Percentiles rank a stretch among this genome's conserved stretches.
phyloP scores from a whole-genome alignment of 1,140 invertebrate genomes.

The Drosophila quadrilineata region DNA sequence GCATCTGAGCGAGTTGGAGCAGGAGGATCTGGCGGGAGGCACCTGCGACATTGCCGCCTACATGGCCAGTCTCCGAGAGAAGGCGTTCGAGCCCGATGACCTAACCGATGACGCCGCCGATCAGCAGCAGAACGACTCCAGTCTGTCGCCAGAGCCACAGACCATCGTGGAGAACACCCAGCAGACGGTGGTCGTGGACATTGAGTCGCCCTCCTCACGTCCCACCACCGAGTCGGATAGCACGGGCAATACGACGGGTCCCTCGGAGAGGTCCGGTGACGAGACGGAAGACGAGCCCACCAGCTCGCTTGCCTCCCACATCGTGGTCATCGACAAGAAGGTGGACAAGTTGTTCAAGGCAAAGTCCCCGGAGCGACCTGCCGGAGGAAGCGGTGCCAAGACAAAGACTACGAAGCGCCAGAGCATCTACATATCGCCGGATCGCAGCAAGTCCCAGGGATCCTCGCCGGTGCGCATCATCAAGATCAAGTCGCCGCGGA shows the following conservation, averaged over 20 bases:
- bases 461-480: constrained; percentile 79
- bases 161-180: constrained; percentile 78
- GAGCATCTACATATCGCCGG: constrained; percentile 77
- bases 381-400: constrained; percentile 26
- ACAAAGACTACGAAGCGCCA: constrained; percentile 54
- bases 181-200: constrained; percentile 69
- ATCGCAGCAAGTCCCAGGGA: constrained; percentile 79
- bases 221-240: constrained; percentile 71
- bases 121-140: constrained; percentile 78
- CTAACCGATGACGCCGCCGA: constrained; percentile 46
- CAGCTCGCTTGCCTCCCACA: constrained; percentile 47
- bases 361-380: constrained; percentile 59
- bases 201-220: constrained; percentile 68
- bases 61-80: constrained; percentile 78
- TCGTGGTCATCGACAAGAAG: constrained; percentile 78
- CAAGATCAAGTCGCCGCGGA: constrained; percentile 77
- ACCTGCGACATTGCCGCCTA: constrained; percentile 80
- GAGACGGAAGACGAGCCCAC: constrained; percentile 68
- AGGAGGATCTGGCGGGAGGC: constrained; percentile 67
- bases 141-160: constrained; percentile 74
- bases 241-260: constrained; percentile 60
- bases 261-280: constrained; percentile 71
- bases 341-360: constrained; percentile 79
- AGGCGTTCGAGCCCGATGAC: constrained; percentile 68
- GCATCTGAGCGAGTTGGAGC: constrained; percentile 74